A percentile compares a stretch with the other conserved stretches of the same genome.
Evolutionary conservation across 2,888 invertebrate genomes (phyloP).

Genomic region (Tinea trinotella): DNA sequence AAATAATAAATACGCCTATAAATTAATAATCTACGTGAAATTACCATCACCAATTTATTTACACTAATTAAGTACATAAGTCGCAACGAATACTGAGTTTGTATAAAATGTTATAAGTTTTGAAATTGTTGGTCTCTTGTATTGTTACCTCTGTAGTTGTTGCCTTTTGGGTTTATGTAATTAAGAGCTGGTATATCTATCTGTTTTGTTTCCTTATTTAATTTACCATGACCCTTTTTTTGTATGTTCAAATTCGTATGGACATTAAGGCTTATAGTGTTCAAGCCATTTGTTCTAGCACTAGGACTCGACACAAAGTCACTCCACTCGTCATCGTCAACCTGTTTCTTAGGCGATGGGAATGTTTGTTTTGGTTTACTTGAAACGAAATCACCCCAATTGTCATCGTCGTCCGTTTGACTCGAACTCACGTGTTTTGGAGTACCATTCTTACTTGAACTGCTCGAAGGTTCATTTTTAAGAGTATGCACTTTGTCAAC

Average conservation of each 20-base stretch:
- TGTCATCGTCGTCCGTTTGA: constrained; percentile 61
- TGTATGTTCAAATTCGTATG: constrained; percentile 56
- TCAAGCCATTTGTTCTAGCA: constrained; percentile 56
- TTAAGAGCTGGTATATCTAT: constrained; percentile 56
- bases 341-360: constrained; percentile 39
- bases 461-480: constrained; percentile 50
- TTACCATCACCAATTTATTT: constrained; percentile 13
- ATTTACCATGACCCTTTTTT: constrained; percentile 40
- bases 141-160: constrained; percentile 42
- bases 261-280: constrained; percentile 62
- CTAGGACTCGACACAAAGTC: constrained; percentile 63
- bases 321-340: constrained; percentile 65
- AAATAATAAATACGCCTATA: constrained; percentile 1
- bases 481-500: constrained; percentile 59
- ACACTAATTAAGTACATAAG: constrained; percentile 44
- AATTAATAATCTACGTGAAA: background rate
- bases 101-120: constrained; percentile 61
- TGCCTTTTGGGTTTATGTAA: constrained; percentile 61
- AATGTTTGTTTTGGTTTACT: constrained; percentile 47
- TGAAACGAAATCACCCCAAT: constrained; percentile 76
- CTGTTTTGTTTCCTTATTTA: constrained; percentile 35
- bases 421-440: constrained; percentile 43
- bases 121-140: constrained; percentile 56
- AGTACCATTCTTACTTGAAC: constrained; percentile 45
- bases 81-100: constrained; percentile 30